Conservation (phyloP, 1,140 invertebrate genomes). For the Monochamus saltuarius region DNA sequence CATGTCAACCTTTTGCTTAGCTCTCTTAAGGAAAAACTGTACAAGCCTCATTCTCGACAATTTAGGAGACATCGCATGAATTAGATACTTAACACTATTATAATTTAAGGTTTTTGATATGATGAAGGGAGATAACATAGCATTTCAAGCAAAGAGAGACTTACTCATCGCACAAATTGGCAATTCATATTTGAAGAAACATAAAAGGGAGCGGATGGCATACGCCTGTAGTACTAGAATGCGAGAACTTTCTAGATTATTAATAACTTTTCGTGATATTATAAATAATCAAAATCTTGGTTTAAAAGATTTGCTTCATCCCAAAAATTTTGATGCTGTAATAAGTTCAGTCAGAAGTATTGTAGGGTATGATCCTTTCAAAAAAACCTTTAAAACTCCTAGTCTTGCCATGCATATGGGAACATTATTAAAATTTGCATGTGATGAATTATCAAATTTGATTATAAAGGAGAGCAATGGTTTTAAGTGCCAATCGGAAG, state of each 20-base stretch:
- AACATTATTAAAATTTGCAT: slow-evolving; percentile 25
- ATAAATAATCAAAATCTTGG: slow-evolving; percentile 21
- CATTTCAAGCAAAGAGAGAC: too few species aligned
- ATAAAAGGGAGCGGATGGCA: neutral
- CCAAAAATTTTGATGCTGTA: slow-evolving; percentile 27
- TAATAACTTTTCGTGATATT: slow-evolving; percentile 20
- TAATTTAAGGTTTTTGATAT: too few species aligned
- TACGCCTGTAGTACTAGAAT: slow-evolving; percentile 29
- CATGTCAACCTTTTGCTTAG: too few species aligned
- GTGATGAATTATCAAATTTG: slow-evolving; percentile 25
- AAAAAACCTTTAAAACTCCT: slow-evolving; percentile 27
- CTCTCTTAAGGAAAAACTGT: too few species aligned
- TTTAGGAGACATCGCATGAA: too few species aligned
- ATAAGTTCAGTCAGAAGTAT: slow-evolving; percentile 20
- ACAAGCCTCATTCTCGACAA: too few species aligned
- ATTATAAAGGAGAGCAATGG: slow-evolving; percentile 25
- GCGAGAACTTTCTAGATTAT: slow-evolving; percentile 30
- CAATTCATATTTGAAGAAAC: too few species aligned
- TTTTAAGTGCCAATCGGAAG: slow-evolving; percentile 23
- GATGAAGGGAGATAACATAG: too few species aligned
- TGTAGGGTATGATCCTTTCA: slow-evolving; percentile 21
- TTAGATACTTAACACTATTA: too few species aligned
- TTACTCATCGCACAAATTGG: too few species aligned
- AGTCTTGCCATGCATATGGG: slow-evolving; percentile 30
- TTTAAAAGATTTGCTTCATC: slow-evolving; percentile 26